phyloP scores from a whole-genome alignment of 2,113 vertebrate genomes.

The Heterocephalus glaber region DNA sequence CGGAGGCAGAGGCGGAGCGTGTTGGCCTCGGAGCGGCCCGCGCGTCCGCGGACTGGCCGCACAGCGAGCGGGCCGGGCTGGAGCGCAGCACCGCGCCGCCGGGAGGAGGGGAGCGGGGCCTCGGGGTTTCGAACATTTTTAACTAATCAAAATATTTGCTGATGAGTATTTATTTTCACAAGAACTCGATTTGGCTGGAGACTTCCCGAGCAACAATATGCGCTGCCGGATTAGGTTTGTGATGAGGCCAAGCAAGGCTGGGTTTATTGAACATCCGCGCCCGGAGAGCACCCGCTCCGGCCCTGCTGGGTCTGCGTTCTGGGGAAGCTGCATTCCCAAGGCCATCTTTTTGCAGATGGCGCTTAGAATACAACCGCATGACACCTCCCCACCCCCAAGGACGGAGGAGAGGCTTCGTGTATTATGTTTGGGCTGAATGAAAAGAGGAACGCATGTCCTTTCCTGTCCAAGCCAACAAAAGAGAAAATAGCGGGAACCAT shows the following conservation, averaged over 20 bases:
- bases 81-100: slow-evolving; percentile 46
- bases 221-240: slow-evolving; percentile 80
- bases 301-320: slow-evolving; percentile 68
- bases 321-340: slow-evolving; percentile 69
- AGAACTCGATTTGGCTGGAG: slow-evolving; percentile 82
- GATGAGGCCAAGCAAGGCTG: slow-evolving; percentile 80
- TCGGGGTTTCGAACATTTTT: slow-evolving; percentile 84
- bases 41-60: background rate
- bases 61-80: background rate
- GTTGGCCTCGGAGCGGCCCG: background rate
- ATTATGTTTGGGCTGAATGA: slow-evolving; percentile 12
- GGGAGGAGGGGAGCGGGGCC: slow-evolving; percentile 57
- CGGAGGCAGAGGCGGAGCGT: background rate
- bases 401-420: background rate
- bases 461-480: slow-evolving; percentile 46
- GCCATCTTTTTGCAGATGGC: slow-evolving; percentile 60
- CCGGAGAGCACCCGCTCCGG: slow-evolving; percentile 68
- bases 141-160: slow-evolving; percentile 89
- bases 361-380: slow-evolving; percentile 68
- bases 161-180: slow-evolving; percentile 90
- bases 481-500: slow-evolving; percentile 25
- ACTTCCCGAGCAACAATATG: slow-evolving; percentile 79
- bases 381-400: background rate
- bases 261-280: slow-evolving; percentile 72
- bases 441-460: slow-evolving; percentile 15